Conservation (phyloP, 2,113 vertebrate genomes). For the Cettia cetti region DNA sequence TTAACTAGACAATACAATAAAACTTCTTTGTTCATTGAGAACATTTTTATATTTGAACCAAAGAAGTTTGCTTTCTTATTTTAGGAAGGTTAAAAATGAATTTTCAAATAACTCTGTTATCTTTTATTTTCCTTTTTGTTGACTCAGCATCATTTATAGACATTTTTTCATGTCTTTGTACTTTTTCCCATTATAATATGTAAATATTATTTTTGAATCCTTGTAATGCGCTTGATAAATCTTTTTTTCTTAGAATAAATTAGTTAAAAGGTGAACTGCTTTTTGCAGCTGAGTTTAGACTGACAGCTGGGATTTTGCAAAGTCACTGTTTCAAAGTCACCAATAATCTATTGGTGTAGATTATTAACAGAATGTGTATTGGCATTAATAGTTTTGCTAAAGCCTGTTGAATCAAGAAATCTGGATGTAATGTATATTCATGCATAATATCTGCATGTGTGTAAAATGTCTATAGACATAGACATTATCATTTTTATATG, state of each 20-base stretch:
- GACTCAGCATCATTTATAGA: slow-evolving; percentile 5
- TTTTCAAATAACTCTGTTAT: not conserved
- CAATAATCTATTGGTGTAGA: not conserved
- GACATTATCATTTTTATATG: not conserved
- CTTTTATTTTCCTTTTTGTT: not conserved
- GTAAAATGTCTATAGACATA: not conserved
- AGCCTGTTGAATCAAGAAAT: not conserved
- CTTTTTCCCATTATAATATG: not conserved
- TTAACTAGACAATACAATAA: not conserved
- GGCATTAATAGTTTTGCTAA: not conserved
- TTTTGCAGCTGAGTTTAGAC: not conserved
- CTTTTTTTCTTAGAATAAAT: not conserved
- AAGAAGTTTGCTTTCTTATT: not conserved
- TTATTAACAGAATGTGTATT: not conserved
- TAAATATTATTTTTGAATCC: slow-evolving; percentile 15
- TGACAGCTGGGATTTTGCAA: not conserved
- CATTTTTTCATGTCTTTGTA: not conserved
- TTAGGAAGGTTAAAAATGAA: not conserved
- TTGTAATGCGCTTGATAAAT: not conserved
- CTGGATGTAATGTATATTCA: not conserved
- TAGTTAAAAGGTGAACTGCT: not conserved
- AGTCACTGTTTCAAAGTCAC: not conserved
- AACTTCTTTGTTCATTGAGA: not conserved
- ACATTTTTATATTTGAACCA: not conserved
- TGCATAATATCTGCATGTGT: not conserved